Evolutionary conservation across 2,113 vertebrate genomes (phyloP).

Genomic region (Meleagris gallopavo): DNA sequence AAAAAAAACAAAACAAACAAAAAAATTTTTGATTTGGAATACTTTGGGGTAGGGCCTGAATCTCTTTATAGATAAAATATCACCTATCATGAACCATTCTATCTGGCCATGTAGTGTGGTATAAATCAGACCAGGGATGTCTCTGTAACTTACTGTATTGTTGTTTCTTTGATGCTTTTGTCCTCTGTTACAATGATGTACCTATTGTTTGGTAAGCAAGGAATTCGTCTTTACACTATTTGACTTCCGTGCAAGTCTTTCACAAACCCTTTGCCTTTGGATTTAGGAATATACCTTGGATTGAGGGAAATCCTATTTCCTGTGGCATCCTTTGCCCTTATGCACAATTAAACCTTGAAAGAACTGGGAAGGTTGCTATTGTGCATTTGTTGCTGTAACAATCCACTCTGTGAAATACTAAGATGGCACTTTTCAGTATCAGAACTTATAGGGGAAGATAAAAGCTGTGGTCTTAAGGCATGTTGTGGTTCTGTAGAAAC

Average conservation of each 20-base stretch:
- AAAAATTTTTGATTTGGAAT: neutral
- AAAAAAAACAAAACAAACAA: too few species aligned
- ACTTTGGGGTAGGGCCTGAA: neutral
- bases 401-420: neutral
- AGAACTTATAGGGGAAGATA: neutral
- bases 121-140: neutral
- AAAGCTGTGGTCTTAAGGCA: neutral
- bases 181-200: rapidly evolving
- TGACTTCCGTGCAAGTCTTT: neutral
- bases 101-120: neutral
- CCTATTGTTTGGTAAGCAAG: rapidly evolving
- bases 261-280: neutral
- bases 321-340: neutral
- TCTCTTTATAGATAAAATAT: neutral
- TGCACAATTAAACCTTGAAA: neutral
- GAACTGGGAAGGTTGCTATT: neutral
- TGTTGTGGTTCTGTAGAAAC: neutral
- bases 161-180: too few species aligned
- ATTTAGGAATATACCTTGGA: neutral
- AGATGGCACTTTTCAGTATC: neutral
- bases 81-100: neutral
- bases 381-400: neutral
- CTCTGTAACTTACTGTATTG: neutral
- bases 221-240: neutral
- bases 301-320: neutral